A percentile compares a stretch with the other conserved stretches of the same genome.
phyloP scores from a whole-genome alignment of 2,113 vertebrate genomes.

The Bombycilla garrulus region DNA sequence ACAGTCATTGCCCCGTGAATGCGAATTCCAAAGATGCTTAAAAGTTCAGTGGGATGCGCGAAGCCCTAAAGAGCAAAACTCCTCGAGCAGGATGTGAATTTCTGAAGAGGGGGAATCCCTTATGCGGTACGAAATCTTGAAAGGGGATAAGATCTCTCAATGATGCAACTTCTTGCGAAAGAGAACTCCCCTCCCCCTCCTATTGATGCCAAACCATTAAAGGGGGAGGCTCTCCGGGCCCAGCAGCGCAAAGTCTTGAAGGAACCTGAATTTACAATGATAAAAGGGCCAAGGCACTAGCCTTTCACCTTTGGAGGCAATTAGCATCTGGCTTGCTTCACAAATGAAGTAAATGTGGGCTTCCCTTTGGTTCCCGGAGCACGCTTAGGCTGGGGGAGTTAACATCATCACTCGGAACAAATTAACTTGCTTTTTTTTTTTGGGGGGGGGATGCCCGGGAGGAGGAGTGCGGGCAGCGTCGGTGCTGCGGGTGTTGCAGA shows the following conservation, averaged over 20 bases:
- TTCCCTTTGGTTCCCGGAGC: conserved; percentile 60
- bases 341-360: conserved; percentile 49
- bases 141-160: conserved; percentile 49
- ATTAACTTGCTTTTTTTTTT: background rate
- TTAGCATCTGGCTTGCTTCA: conserved; percentile 66
- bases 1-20: conserved; percentile 42
- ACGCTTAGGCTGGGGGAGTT: conserved; percentile 40
- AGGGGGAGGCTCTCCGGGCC: conserved; percentile 24
- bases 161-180: conserved; percentile 54
- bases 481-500: background rate
- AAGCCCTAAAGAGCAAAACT: conserved; percentile 30
- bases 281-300: conserved; percentile 58
- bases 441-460: background rate
- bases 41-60: conserved; percentile 57
- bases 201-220: conserved; percentile 57
- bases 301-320: conserved; percentile 62
- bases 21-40: conserved; percentile 61
- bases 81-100: conserved; percentile 47
- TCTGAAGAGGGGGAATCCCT: conserved; percentile 58
- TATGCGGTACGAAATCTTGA: conserved; percentile 49
- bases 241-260: conserved; percentile 37
- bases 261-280: conserved; percentile 56
- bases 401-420: conserved; percentile 19
- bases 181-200: conserved; percentile 52
- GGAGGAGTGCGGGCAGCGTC: background rate